Percentiles rank a stretch among this genome's conserved stretches.
Evolutionary conservation across 2,797 vertebrate genomes (phyloP).

Genomic region (Mallotus villosus): DNA sequence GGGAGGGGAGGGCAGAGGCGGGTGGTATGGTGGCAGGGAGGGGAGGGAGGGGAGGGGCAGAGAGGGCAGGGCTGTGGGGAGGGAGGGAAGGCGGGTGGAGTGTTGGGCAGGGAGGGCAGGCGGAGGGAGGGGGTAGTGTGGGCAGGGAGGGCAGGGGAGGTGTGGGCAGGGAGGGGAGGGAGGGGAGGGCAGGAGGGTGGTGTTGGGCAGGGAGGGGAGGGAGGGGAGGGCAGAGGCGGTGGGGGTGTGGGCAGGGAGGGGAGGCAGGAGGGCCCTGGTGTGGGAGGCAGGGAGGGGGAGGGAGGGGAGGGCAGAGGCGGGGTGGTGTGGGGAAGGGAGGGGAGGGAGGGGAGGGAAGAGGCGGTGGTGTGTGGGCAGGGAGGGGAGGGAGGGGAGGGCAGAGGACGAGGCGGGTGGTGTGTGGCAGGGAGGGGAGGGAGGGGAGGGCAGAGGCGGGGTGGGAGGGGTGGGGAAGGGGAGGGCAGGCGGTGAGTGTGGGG

Average conservation of each 20-base stretch:
- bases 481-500: neutral
- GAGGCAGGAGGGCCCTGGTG: neutral
- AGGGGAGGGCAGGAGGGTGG: neutral
- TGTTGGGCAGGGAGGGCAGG: constrained; percentile 18
- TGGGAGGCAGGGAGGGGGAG: neutral
- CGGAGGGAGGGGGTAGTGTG: neutral
- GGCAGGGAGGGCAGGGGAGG: neutral
- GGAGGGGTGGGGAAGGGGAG: neutral
- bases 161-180: neutral
- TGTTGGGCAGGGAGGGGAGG: constrained; percentile 20
- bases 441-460: too few species aligned
- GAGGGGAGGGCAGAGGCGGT: constrained; percentile 5
- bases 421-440: constrained; percentile 25
- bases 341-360: too few species aligned
- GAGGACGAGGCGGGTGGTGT: too few species aligned
- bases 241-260: constrained; percentile 22
- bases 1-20: constrained; percentile 9
- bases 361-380: too few species aligned
- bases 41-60: too few species aligned
- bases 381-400: too few species aligned
- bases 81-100: constrained; percentile 5
- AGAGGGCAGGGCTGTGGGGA: constrained; percentile 13
- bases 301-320: too few species aligned
- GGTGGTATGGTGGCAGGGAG: too few species aligned
- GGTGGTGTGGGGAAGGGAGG: constrained; percentile 21